Evolutionary conservation across 2,888 invertebrate species (phyloP).

Genomic region (Argynnis bischoffii): DNA sequence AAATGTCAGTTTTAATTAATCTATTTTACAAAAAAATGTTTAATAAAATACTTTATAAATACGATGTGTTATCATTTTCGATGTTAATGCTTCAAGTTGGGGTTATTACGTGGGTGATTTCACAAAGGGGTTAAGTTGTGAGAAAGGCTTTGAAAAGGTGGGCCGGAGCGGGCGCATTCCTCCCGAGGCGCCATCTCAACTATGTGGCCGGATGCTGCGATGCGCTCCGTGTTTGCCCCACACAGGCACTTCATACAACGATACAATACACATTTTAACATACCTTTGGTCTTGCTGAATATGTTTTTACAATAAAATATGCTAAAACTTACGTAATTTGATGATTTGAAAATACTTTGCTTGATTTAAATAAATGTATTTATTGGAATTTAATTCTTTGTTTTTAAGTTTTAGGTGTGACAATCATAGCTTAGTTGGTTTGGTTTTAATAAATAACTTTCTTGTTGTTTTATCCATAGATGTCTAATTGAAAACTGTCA

Average conservation of each 20-base stretch:
- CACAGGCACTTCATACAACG: constrained; percentile 25
- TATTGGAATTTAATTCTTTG: too few relatives aligned
- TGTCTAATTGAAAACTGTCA: too few relatives aligned
- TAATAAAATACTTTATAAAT: constrained; percentile 82
- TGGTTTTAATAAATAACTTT: too few relatives aligned
- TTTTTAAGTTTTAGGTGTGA: too few relatives aligned
- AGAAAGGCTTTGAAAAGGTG: constrained; percentile 53
- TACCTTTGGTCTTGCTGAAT: constrained; percentile 27
- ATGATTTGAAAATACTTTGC: background rate
- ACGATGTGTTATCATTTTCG: constrained; percentile 50
- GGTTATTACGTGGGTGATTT: constrained; percentile 34
- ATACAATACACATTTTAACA: constrained; percentile 32
- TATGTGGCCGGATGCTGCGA: constrained; percentile 51
- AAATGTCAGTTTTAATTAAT: constrained; percentile 81
- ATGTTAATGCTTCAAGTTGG: constrained; percentile 30
- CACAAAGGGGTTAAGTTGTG: constrained; percentile 49
- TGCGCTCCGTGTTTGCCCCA: constrained; percentile 31
- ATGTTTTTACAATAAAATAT: background rate
- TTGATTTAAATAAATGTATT: background rate
- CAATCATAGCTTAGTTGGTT: too few relatives aligned
- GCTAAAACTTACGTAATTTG: background rate
- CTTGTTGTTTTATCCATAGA: too few relatives aligned
- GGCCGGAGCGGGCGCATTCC: constrained; percentile 54
- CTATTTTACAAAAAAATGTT: constrained; percentile 81
- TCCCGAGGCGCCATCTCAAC: constrained; percentile 51